phyloP scores from a whole-genome alignment of 1,140 invertebrate species.

The Drosophila teissieri region DNA sequence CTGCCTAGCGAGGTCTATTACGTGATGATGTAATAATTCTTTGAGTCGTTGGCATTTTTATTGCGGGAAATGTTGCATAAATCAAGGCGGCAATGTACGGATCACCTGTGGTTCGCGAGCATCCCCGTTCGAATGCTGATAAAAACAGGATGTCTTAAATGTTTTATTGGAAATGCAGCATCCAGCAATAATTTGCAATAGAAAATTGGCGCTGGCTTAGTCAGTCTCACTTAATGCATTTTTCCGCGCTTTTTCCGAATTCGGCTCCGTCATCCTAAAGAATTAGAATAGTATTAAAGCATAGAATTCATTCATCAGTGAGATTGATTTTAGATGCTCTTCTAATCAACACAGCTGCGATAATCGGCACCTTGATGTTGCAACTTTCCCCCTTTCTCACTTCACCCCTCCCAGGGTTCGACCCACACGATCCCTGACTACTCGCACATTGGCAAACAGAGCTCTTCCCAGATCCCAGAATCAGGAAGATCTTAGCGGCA shows the following conservation, averaged over 20 bases:
- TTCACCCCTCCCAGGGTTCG: constrained; percentile 8
- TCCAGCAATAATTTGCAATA: constrained; percentile 61
- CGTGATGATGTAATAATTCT: constrained; percentile 82
- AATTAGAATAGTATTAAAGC: constrained; percentile 34
- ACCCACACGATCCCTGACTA: constrained; percentile 55
- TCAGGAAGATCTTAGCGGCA: constrained; percentile 44
- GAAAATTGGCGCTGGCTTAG: constrained; percentile 36
- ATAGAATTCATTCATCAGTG: constrained; percentile 40
- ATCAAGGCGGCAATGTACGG: constrained; percentile 77
- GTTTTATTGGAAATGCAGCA: constrained; percentile 59
- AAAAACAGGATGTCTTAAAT: constrained; percentile 69
- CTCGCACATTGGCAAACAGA: constrained; percentile 64
- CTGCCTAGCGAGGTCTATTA: constrained; percentile 58
- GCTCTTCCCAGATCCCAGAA: constrained; percentile 30
- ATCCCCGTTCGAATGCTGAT: constrained; percentile 14
- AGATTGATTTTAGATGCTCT: constrained; percentile 34
- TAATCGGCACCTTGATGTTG: constrained; percentile 61
- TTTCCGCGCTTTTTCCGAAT: constrained; percentile 40
- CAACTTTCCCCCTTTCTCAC: constrained; percentile 31
- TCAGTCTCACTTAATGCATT: background rate
- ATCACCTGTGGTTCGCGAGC: constrained; percentile 45
- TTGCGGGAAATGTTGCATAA: constrained; percentile 80
- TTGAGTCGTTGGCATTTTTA: constrained; percentile 75
- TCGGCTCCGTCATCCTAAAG: constrained; percentile 56
- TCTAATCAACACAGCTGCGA: constrained; percentile 50